phyloP scores from a whole-genome alignment of 2,888 invertebrate species.

The Chrysolina americana region DNA sequence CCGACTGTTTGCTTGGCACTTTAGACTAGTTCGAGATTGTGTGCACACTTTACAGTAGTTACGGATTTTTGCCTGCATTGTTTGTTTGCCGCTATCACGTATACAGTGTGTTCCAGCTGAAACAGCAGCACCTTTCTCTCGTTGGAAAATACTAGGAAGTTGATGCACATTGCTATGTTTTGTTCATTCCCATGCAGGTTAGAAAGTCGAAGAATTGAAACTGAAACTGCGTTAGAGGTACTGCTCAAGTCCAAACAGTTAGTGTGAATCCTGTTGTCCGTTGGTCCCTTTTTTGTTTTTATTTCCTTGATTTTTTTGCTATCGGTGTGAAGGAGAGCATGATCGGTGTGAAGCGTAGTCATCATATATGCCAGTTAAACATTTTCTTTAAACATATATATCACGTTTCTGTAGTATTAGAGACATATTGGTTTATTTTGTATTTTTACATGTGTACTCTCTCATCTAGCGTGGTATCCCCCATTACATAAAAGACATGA shows the following conservation, averaged over 20 bases:
- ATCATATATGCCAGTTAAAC: slow-evolving; percentile 67
- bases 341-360: slow-evolving; percentile 64
- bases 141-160: too few relatives aligned
- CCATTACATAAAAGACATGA: slow-evolving; percentile 64
- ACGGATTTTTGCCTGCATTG: too few relatives aligned
- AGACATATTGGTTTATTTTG: slow-evolving; percentile 63
- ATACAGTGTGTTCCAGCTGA: too few relatives aligned
- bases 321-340: slow-evolving; percentile 57
- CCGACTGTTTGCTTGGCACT: background rate
- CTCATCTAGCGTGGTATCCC: slow-evolving; percentile 50
- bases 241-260: background rate
- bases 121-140: too few relatives aligned
- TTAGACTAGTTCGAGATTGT: too few relatives aligned
- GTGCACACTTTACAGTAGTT: too few relatives aligned
- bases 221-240: too few relatives aligned
- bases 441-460: slow-evolving; percentile 52
- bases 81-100: too few relatives aligned
- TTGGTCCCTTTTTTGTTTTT: slow-evolving; percentile 43
- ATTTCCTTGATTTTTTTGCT: slow-evolving; percentile 45
- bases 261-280: slow-evolving; percentile 2
- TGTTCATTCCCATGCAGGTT: too few relatives aligned
- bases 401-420: slow-evolving; percentile 66
- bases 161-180: too few relatives aligned
- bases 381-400: slow-evolving; percentile 55
- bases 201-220: too few relatives aligned